These are phyloP conservation scores for Virgularia gustaviana DNA, from an alignment of 92 coral and sea anemone genomes.

Conservation along the genomic window DNA sequence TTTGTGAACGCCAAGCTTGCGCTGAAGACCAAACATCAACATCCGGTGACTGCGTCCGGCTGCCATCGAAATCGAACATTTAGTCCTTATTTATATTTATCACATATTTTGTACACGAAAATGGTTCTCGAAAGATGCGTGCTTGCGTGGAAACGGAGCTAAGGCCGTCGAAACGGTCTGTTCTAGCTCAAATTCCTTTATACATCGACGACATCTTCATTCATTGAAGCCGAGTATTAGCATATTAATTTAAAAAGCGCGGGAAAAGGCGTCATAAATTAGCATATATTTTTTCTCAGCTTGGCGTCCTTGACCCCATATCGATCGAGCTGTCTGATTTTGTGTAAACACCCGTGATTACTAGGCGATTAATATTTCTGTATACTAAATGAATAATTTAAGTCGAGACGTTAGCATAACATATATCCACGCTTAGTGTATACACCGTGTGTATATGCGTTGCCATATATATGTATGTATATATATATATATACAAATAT, in stretches of 20 bases:
- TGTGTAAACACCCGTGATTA: neutral
- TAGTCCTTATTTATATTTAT: no score
- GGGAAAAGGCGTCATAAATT: slow-evolving; percentile 83
- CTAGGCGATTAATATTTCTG: slow-evolving; percentile 9
- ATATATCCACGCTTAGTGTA: neutral
- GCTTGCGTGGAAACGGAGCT: neutral
- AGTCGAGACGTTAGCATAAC: no score
- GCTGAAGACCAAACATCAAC: no score
- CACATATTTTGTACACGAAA: no score
- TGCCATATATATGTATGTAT: no score
- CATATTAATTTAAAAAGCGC: slow-evolving; percentile 65
- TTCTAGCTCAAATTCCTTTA: no score
- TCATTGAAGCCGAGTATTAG: slow-evolving; percentile 14
- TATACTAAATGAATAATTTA: neutral
- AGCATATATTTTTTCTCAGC: slow-evolving; percentile 56
- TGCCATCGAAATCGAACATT: no score
- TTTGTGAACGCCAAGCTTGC: no score
- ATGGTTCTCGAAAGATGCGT: no score
- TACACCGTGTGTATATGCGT: no score
- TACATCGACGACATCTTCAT: neutral
- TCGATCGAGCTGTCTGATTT: neutral
- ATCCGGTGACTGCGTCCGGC: no score
- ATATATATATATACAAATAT: no score
- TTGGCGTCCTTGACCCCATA: neutral
- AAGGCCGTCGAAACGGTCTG: neutral